These are phyloP conservation scores for Hanleya hanleyi DNA, from an alignment of 2,888 invertebrate genomes.

Conservation along the genomic window DNA sequence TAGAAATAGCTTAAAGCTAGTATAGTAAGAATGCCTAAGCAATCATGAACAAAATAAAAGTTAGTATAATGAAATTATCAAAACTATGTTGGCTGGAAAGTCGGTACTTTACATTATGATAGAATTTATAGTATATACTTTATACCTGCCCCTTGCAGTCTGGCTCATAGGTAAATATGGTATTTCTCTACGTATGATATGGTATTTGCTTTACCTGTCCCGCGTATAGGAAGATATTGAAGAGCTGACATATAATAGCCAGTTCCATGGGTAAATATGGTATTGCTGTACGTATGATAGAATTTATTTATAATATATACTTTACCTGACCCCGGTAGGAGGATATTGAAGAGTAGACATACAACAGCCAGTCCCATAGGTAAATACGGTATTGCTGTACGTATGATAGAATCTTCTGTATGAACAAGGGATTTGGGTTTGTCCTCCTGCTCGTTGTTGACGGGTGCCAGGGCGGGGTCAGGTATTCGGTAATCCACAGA, in stretches of 20 bases:
- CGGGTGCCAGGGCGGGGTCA: constrained; percentile 20
- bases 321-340: constrained; percentile 86
- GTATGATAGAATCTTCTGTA: constrained; percentile 82
- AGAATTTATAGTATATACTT: too few relatives aligned
- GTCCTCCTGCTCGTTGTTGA: neutral
- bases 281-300: constrained; percentile 92
- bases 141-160: too few relatives aligned
- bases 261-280: constrained; percentile 90
- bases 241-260: constrained; percentile 90
- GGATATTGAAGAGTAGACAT: constrained; percentile 87
- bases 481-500: constrained; percentile 42
- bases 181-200: too few relatives aligned
- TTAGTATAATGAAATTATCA: too few relatives aligned
- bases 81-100: too few relatives aligned
- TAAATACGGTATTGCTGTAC: constrained; percentile 92
- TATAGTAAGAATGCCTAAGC: too few relatives aligned
- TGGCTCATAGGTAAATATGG: too few relatives aligned
- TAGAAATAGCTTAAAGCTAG: too few relatives aligned
- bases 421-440: constrained; percentile 30
- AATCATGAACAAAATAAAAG: too few relatives aligned
- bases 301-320: too few relatives aligned
- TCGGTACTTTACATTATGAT: too few relatives aligned
- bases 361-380: constrained; percentile 90
- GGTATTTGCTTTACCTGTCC: too few relatives aligned
- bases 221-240: constrained; percentile 86